These are phyloP conservation scores for Drosophila asahinai DNA, from an alignment of 1,140 invertebrate genomes.

Conservation along the genomic window DNA sequence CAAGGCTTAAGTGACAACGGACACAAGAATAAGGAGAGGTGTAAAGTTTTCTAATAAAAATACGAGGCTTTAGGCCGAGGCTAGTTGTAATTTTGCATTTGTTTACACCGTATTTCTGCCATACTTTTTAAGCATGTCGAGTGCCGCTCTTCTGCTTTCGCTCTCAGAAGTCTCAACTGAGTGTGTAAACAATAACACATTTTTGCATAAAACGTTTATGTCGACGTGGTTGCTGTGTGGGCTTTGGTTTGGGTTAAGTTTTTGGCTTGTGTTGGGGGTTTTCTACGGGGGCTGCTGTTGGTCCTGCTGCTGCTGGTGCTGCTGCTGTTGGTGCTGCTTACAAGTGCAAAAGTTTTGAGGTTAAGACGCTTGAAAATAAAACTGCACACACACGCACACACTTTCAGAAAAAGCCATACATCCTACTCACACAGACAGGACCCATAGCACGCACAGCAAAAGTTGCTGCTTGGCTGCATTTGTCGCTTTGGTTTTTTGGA, in stretches of 20 bases:
- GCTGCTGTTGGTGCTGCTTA: conserved; percentile 48
- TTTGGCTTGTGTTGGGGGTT: conserved; percentile 13
- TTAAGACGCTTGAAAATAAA: conserved; percentile 78
- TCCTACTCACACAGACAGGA: conserved; percentile 12
- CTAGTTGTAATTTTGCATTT: conserved; percentile 68
- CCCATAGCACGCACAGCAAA: conserved; percentile 27
- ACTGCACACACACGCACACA: conserved; percentile 34
- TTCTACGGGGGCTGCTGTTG: neutral
- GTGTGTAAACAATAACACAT: conserved; percentile 75
- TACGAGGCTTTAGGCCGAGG: conserved; percentile 29
- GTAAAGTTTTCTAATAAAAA: conserved; percentile 68
- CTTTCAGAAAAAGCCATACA: conserved; percentile 13
- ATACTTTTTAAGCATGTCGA: conserved; percentile 66
- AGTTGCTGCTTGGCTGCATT: conserved; percentile 54
- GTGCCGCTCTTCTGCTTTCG: conserved; percentile 12
- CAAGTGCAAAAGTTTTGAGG: conserved; percentile 78
- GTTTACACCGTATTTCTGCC: conserved; percentile 36
- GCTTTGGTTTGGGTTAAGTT: conserved; percentile 30
- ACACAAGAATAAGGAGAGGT: neutral
- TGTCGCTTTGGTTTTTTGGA: conserved; percentile 21
- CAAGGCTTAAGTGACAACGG: conserved; percentile 24
- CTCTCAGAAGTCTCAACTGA: conserved; percentile 13
- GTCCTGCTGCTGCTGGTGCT: neutral
- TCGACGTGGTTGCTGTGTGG: conserved; percentile 26
- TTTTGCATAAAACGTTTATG: conserved; percentile 75